These are phyloP conservation scores for Marmota flaviventris DNA, from an alignment of 2,113 vertebrate genomes.

Conservation along the genomic window DNA sequence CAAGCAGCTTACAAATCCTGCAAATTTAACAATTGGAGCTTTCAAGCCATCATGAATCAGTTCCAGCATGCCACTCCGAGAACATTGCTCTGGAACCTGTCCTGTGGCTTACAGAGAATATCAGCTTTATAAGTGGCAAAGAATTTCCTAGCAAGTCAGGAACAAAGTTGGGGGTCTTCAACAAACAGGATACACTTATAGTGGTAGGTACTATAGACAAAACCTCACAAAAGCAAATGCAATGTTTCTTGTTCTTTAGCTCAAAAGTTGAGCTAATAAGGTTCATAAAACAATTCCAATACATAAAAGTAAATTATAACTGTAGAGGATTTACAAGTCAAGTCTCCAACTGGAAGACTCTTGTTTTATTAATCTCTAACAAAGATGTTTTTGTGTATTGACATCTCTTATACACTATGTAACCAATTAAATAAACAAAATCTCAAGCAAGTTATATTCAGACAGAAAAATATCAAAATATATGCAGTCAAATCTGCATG, in stretches of 20 bases:
- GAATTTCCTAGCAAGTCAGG: not conserved
- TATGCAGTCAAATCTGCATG: not conserved
- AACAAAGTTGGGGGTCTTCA: not conserved
- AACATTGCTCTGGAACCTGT: not conserved
- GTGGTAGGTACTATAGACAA: not conserved
- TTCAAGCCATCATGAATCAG: not conserved
- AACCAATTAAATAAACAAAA: not conserved
- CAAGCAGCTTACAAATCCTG: not conserved
- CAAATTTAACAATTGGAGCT: slow-evolving; percentile 16
- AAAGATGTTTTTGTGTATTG: not conserved
- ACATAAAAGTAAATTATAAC: not conserved
- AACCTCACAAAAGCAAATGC: not conserved
- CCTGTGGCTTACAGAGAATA: not conserved
- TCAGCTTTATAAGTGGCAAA: not conserved
- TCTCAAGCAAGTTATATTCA: not conserved
- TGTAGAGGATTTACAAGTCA: not conserved
- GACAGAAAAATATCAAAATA: not conserved
- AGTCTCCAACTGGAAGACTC: slow-evolving; percentile 15
- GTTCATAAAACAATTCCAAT: not conserved
- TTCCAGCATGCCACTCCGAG: not conserved
- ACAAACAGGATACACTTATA: not conserved
- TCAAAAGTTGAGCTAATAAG: not conserved
- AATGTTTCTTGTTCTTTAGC: not conserved
- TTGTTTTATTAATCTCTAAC: not conserved
- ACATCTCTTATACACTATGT: not conserved